Base-by-base conservation (phyloP, 2,113 vertebrate genomes). In the Anas platyrhynchos region DNA sequence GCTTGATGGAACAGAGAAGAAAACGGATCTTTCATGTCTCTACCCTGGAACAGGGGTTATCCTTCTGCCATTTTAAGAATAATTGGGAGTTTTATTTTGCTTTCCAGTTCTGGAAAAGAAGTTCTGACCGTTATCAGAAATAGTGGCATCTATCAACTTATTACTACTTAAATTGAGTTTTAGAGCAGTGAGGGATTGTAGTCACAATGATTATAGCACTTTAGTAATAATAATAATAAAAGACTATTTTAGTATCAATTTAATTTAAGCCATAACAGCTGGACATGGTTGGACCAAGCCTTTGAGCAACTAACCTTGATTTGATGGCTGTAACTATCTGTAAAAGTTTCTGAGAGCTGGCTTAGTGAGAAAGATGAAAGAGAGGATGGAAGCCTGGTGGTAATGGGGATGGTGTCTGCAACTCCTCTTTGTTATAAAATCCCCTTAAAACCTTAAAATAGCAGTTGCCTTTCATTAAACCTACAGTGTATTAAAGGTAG, bases 401-500 rank as follows among this genome's bases (percentile, higher is more conserved):
- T 96, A 95, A 96, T 91, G 90, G 91, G 96, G 83, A 95, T 50
- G 82, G 91, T 96, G 94, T 38, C 91, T 95, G 67, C 1, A 17
- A 76, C 94, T 96, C 76, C 95, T 95, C 95, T 97, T 97, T 97
- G 95, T 93, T 62, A 96, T 65, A 95, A 83, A 93, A 88, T 66
- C 95, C 84, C 71, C 43, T 94, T 95, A 91, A 97, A 95, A 96
- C 91, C 97, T 92, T 94, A 97, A 97, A 98, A 97, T 97, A 98
- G 86, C 91, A 82, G 43, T 48, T 83, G 76, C 88, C 91, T 97
- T 98, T 97, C 94, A 97, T 97, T 97, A 97, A 94, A 73, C 86
- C 94, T 83, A n/a, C 91, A 86, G 86, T 22, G 5, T 92, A 93
- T 74, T 86, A 88, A 95, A 94, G 95, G 91, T 86, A 96, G 81